Evolutionary conservation across 1,140 invertebrate species (phyloP), one percentile per base, ranked within the genome.

Genomic region (Drosophila rhopaloa): DNA sequence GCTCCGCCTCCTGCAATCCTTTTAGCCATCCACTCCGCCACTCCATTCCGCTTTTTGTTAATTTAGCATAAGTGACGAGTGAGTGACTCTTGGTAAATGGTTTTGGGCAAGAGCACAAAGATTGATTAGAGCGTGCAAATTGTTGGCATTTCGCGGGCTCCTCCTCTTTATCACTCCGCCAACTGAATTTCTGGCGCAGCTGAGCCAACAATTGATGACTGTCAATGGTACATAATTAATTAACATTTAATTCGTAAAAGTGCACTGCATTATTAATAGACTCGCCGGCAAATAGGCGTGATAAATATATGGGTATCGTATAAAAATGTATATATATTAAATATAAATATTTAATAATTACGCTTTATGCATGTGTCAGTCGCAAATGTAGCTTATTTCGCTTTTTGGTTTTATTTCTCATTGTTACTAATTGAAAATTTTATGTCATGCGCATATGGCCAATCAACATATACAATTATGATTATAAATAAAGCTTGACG

Each of bases 11-110:
- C 24, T 56, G 9, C 46, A 53, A 68, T 68, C 65, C 65, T 54
- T 68, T 67, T 54, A 16, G 38, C 27, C 65, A 29, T 37, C 27
- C 65, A 29, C 29, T 44, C n/a, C n/a, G 27, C 47, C 60, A 43
- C 44, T 48, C 19, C 29, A 51, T 43, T 68, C 44, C 40, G 19
- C 60, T 78, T 88, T 89, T 80, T 89, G 84, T 81, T 89, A 89
- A 89, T 89, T 89, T 89, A 72, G 85, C 84, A 89, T 81, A 84
- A 89, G 84, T 81, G 84, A 89, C 84, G 84, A 89, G 80, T 89
- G 84, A 84, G 84, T 88, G 84, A 89, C 84, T 89, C 88, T 89
- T 89, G 72, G 76, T 65, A 81, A 84, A 59, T 76, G 76, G 76
- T 86, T 79, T 76, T 68, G 75, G 82, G 46, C 61, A 74, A 79